Conservation (phyloP, 2,888 invertebrate species). For the Ephialtes manifestator region DNA sequence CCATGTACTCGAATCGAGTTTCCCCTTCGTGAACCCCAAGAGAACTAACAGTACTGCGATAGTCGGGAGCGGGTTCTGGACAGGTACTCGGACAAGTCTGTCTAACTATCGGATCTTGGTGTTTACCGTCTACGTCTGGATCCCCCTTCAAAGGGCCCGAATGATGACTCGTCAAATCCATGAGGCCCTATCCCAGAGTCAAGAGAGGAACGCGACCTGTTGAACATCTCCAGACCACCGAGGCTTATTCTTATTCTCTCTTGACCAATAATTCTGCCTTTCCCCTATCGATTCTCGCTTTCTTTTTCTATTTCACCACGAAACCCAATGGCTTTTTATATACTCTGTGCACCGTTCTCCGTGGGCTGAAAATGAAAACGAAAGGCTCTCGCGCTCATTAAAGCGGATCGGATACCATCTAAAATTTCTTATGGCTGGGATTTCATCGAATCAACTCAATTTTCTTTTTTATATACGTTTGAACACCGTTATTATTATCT, state of each 20-base stretch:
- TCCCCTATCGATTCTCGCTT: constrained; percentile 45
- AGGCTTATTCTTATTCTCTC: constrained; percentile 32
- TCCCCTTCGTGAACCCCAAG: constrained; percentile 48
- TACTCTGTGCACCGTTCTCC: not conserved
- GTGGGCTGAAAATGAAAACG: constrained; percentile 63
- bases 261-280: constrained; percentile 61
- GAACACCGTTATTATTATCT: constrained; percentile 33
- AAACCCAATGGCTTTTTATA: constrained; percentile 41
- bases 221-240: constrained; percentile 39
- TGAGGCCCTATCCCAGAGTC: constrained; percentile 2
- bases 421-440: constrained; percentile 20
- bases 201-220: constrained; percentile 22
- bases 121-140: not conserved
- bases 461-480: not conserved
- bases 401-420: constrained; percentile 47
- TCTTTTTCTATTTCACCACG: constrained; percentile 58
- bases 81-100: constrained; percentile 1
- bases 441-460: constrained; percentile 8
- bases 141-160: constrained; percentile 14
- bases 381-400: constrained; percentile 52
- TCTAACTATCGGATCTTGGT: not conserved
- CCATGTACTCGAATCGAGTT: constrained; percentile 55
- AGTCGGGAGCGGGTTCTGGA: constrained; percentile 49
- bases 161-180: constrained; percentile 57
- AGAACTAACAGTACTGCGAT: constrained; percentile 63